Conservation (phyloP, 1,140 invertebrate species). For the Leptonema lineaticorne region DNA sequence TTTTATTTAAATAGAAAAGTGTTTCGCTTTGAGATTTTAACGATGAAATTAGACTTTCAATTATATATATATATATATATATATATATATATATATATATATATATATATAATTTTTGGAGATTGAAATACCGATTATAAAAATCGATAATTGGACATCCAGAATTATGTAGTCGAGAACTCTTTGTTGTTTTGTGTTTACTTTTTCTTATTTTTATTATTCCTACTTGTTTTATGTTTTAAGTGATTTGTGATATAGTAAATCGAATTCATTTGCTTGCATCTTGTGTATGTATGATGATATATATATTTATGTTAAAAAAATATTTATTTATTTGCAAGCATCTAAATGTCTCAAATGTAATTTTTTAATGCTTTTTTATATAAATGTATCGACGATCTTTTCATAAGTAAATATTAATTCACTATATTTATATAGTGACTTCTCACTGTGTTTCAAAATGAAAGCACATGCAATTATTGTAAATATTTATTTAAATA, state of each 20-base stretch:
- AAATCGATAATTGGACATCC: no score
- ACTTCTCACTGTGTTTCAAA: conserved; percentile 21
- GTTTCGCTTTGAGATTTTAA: conserved; percentile 14
- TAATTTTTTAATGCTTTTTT: conserved; percentile 4
- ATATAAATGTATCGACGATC: no score
- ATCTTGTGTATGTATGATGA: not conserved
- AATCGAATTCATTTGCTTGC: conserved; percentile 25
- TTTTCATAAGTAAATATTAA: no score
- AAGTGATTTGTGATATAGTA: conserved; percentile 35
- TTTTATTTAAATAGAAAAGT: conserved; percentile 15
- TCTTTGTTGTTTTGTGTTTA: conserved; percentile 8
- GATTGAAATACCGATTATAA: no score
- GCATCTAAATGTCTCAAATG: conserved; percentile 10
- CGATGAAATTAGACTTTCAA: conserved; percentile 14
- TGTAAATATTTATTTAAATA: conserved; percentile 43
- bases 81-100: no score
- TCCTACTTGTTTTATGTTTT: conserved; percentile 39
- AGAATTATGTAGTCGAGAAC: conserved; percentile 6
- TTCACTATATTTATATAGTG: no score
- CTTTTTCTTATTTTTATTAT: conserved; percentile 8
- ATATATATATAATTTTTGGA: not conserved
- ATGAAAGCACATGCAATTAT: conserved; percentile 21
- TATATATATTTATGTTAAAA: not conserved
- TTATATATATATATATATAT: not conserved
- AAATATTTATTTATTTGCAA: conserved; percentile 30